Evolutionary conservation across 2,888 invertebrate species (phyloP).

Genomic region (Cataglyphis cursor): DNA sequence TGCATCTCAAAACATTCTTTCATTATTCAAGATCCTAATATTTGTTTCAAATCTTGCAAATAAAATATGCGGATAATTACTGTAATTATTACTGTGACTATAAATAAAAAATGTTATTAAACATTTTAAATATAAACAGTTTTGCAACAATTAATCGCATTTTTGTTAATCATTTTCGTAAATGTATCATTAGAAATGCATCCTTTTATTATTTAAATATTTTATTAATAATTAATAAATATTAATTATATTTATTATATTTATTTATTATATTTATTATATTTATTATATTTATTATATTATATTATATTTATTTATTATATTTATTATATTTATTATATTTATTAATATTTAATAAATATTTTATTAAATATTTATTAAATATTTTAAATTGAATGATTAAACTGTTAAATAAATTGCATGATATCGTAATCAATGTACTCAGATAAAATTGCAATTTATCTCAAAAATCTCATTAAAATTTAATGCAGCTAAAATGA

Average conservation of each 20-base stretch:
- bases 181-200: neutral
- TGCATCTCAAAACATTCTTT: too few relatives aligned
- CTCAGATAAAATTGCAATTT: neutral
- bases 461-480: neutral
- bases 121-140: neutral
- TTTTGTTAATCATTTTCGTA: neutral
- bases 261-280: too few relatives aligned
- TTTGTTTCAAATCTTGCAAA: neutral
- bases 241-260: too few relatives aligned
- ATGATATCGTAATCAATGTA: neutral
- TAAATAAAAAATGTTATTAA: neutral
- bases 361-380: neutral
- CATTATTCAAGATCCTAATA: conserved; percentile 12
- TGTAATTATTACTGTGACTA: neutral
- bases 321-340: too few relatives aligned
- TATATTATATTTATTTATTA: too few relatives aligned
- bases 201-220: conserved; percentile 4
- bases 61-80: conserved; percentile 12
- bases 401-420: neutral
- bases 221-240: neutral
- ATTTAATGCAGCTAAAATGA: neutral
- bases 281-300: too few relatives aligned
- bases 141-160: neutral
- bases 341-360: too few relatives aligned
- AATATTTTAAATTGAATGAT: neutral